Percentiles rank a stretch among this genome's conserved stretches.
phyloP scores from a whole-genome alignment of 1,140 invertebrate genomes.

The fruit fly (Drosophila melanogaster) region Release_6_plus_ISO1_MT NT_033779.5:19882001-19882500 shows the following conservation, averaged over 20 bases:
- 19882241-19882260: not conserved
- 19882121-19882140: conserved; percentile 21
- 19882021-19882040: not conserved
- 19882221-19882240: conserved; percentile 42
- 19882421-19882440: conserved; percentile 81
- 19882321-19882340: conserved; percentile 72
- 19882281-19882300: conserved; percentile 47
- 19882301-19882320: conserved; percentile 49
- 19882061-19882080: conserved; percentile 65
- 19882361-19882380: conserved; percentile 20
- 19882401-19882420: conserved; percentile 64
- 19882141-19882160: conserved; percentile 15
- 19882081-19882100: conserved; percentile 78
- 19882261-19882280: conserved; percentile 46
- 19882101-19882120: conserved; percentile 63
- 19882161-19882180: conserved; percentile 45
- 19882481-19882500: conserved; percentile 2
- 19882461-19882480: conserved; percentile 16
- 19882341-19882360: conserved; percentile 23
- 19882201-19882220: conserved; percentile 77
- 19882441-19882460: conserved; percentile 75
- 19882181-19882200: conserved; percentile 74
- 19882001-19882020: not conserved
- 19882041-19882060: conserved; percentile 14
- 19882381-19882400: conserved; percentile 35